Base-by-base conservation (phyloP, 2,113 vertebrate species). In the Actinemys pallida region DNA sequence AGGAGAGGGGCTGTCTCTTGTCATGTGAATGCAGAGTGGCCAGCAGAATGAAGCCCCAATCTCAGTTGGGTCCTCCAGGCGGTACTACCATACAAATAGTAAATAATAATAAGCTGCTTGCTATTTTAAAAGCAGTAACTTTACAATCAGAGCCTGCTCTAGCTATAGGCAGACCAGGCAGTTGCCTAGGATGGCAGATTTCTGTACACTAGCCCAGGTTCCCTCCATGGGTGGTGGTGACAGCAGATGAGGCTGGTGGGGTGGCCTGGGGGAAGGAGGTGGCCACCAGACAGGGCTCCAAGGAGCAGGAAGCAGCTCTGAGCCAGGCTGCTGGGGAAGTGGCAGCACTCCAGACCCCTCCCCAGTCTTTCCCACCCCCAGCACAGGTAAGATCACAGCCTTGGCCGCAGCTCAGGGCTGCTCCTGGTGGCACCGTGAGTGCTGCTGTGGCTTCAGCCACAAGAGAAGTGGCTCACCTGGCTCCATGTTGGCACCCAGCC, bases 61-160 rank as follows among this genome's bases (percentile, higher is more conserved):
- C 22, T 78, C 83, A 84, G 53, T 20, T 1, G 6, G 49, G 69
- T 81, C 81, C 79, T 82, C 65, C 57, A 80, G 90, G 20, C 57
- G 16, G 69, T 86, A 22, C 42, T 83, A 53, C 81, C 56, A 78
- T 81, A 81, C 20, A 29, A 75, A 81, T 87, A 91, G 89, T 90
- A 96, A 97, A 84, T 25, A 84, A 83, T 75, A 8, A 50, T 19
- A 87, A 87, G 89, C 90, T 65, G 65, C 80, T 57, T 56, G 76
- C 89, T 78, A 65, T 81, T 49, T 90, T 78, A 87, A 81, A 91
- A 90, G 75, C 4, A 0, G 92, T 81, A 95, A 81, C 84, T 90
- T 88, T 83, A 90, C 62, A 65, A 19, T n/a, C 62, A n/a, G 62
- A n/a, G 62, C 62, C 7, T 35, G 62, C 35, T 65, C 13, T 65